Percentiles rank a stretch among this genome's conserved stretches.
These are phyloP conservation scores for Sebastes nivosus DNA, from an alignment of 2,797 vertebrate species.

Conservation along the genomic window DNA sequence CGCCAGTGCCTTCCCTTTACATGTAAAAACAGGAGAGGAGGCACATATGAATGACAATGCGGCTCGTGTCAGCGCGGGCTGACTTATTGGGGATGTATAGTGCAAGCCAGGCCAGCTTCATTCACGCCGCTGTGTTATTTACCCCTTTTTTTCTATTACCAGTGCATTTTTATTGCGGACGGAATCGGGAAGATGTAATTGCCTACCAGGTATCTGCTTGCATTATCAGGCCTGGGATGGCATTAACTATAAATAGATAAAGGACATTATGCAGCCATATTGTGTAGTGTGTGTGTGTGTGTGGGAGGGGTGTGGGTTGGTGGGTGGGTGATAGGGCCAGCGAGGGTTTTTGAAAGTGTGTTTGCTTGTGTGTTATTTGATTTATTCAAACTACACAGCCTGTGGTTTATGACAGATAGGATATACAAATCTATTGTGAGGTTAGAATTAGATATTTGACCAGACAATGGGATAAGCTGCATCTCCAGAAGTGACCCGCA, in stretches of 20 bases:
- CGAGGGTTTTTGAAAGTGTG: conserved; percentile 66
- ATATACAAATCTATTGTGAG: conserved; percentile 79
- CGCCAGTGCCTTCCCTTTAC: conserved; percentile 60
- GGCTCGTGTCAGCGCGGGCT: conserved; percentile 61
- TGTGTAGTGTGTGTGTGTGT: conserved; percentile 53
- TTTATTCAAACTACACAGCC: conserved; percentile 74
- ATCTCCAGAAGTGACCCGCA: conserved; percentile 75
- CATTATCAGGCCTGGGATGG: conserved; percentile 77
- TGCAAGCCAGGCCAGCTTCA: conserved; percentile 53
- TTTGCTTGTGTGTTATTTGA: conserved; percentile 58
- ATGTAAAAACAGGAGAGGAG: conserved; percentile 62
- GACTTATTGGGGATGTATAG: conserved; percentile 73
- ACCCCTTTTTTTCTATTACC: conserved; percentile 73
- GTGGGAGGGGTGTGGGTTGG: conserved; percentile 29
- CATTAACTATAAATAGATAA: conserved; percentile 84
- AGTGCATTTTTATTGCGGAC: conserved; percentile 73
- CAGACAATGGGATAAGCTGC: conserved; percentile 78
- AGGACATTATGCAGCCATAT: conserved; percentile 80
- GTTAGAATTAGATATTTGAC: conserved; percentile 81
- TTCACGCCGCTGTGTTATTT: conserved; percentile 73
- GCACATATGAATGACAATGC: conserved; percentile 78
- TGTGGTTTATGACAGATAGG: conserved; percentile 74
- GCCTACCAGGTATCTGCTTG: conserved; percentile 79
- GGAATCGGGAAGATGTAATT: conserved; percentile 78
- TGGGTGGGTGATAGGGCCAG: conserved; percentile 38